These are phyloP conservation scores for Poecilia picta DNA, from an alignment of 2,797 vertebrate species.

Conservation along the genomic window DNA sequence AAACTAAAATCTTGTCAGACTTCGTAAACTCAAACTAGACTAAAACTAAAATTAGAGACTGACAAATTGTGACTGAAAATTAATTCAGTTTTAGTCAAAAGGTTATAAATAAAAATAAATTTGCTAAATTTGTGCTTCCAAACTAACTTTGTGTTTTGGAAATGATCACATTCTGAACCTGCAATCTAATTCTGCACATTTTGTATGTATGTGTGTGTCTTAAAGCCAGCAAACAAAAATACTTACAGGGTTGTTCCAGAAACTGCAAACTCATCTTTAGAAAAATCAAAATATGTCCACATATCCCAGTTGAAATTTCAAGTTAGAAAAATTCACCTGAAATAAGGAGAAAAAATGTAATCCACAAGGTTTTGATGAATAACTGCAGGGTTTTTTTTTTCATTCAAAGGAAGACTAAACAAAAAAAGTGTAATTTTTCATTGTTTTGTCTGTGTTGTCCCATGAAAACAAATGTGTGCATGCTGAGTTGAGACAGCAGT, in stretches of 20 bases:
- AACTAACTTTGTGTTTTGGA: conserved; percentile 7
- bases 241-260: conserved; percentile 41
- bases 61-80: not conserved
- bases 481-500: conserved; percentile 60
- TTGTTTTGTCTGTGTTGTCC: conserved; percentile 23
- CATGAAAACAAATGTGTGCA: conserved; percentile 56
- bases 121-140: not conserved
- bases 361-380: conserved; percentile 30
- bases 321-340: conserved; percentile 13
- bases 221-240: conserved; percentile 41
- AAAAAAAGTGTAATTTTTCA: conserved; percentile 22
- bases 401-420: conserved; percentile 25
- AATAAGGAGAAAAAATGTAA: conserved; percentile 23
- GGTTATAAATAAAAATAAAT: not conserved
- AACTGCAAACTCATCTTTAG: conserved; percentile 23
- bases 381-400: conserved; percentile 12
- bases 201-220: conserved; percentile 7
- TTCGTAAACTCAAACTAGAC: not conserved
- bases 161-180: conserved; percentile 26
- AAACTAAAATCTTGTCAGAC: not conserved
- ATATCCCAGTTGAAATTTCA: conserved; percentile 33
- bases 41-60: not conserved
- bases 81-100: not conserved
- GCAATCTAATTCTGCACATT: conserved; percentile 19
- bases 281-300: conserved; percentile 44